phyloP scores from a whole-genome alignment of 2,888 invertebrate species.

The Dromius quadrimaculatus region DNA sequence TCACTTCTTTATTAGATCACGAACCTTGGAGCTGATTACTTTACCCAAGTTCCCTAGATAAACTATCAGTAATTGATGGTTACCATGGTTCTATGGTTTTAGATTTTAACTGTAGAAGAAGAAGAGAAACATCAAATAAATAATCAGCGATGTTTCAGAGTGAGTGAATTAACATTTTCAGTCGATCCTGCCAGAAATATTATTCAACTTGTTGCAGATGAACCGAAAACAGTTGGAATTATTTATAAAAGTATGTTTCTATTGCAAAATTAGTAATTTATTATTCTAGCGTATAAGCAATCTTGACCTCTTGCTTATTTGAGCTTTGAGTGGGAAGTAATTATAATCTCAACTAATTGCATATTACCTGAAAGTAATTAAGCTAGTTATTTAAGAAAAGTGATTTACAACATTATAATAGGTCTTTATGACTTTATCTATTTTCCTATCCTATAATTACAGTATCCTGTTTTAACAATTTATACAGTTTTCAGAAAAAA shows the following conservation, averaged over 20 bases:
- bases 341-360: constrained; percentile 31
- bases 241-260: no score
- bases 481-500: no score
- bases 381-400: constrained; percentile 35
- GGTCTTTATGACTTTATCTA: constrained; percentile 27
- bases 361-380: constrained; percentile 29
- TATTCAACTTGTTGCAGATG: no score
- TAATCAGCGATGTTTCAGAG: no score
- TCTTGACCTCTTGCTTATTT: constrained; percentile 16
- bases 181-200: no score
- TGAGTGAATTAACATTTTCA: not conserved
- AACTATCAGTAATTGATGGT: constrained; percentile 34
- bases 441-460: no score
- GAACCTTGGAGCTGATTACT: constrained; percentile 29
- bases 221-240: no score
- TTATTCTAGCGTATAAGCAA: not conserved
- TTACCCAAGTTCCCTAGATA: constrained; percentile 32
- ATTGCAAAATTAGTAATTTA: constrained; percentile 2
- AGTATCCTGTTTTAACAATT: no score
- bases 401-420: constrained; percentile 30
- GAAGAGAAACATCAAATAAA: no score
- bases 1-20: constrained; percentile 36
- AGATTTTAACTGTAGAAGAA: constrained; percentile 16
- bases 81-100: constrained; percentile 31
- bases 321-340: constrained; percentile 34